A percentile compares a stretch with the other conserved stretches of the same genome.
Conservation (phyloP, 2,888 invertebrate genomes). For the Cacoxenus indagator region DNA sequence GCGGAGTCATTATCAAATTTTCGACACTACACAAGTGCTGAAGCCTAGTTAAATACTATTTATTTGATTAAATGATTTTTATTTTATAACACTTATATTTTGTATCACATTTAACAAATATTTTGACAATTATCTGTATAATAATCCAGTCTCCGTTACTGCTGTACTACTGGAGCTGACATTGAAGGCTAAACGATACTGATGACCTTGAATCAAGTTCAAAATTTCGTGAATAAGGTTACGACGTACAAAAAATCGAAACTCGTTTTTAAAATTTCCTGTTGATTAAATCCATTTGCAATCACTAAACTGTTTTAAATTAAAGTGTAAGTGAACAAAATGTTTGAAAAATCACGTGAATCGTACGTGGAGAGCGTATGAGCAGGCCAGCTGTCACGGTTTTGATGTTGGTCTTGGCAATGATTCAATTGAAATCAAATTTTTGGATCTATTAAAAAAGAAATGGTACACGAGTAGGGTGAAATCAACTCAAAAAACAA, state of each 20-base stretch:
- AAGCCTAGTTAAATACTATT: too few relatives aligned
- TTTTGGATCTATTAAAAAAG: too few relatives aligned
- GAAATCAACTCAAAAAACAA: too few relatives aligned
- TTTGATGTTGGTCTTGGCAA: background rate
- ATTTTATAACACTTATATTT: too few relatives aligned
- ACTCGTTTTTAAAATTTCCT: background rate
- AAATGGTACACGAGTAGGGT: too few relatives aligned
- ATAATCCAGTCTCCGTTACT: too few relatives aligned
- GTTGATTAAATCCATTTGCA: background rate
- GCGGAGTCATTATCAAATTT: background rate
- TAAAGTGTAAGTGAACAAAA: background rate
- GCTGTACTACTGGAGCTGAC: background rate
- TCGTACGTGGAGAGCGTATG: background rate
- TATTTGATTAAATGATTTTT: too few relatives aligned
- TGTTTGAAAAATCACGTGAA: background rate
- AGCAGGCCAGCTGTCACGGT: background rate
- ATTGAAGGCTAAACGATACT: background rate
- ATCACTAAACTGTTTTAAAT: background rate
- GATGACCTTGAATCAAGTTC: background rate
- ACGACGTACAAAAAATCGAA: background rate
- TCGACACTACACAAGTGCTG: too few relatives aligned
- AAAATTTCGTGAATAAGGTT: background rate
- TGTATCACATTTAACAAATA: too few relatives aligned
- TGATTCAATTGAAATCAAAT: too few relatives aligned
- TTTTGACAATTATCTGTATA: too few relatives aligned